Evolutionary conservation across 2,113 vertebrate genomes (phyloP).

Genomic region (Scopus umbretta): DNA sequence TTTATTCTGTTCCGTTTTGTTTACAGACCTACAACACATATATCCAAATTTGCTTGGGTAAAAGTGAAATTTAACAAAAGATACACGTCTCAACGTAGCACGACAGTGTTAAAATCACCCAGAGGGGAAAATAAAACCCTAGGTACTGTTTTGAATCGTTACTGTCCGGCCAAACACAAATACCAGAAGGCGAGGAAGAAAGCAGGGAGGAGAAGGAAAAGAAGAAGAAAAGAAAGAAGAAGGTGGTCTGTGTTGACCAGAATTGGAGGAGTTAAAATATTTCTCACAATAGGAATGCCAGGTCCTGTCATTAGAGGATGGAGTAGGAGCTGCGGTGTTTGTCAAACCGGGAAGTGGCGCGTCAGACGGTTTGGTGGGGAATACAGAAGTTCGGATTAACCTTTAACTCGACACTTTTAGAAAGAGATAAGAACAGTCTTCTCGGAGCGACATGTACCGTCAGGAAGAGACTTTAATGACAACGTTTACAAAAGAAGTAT

Average conservation of each 20-base stretch:
- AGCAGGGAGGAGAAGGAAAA: background rate
- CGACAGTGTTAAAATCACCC: slow-evolving; percentile 59
- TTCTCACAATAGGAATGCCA: slow-evolving; percentile 65
- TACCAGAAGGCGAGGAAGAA: background rate
- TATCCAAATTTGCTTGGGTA: slow-evolving; percentile 52
- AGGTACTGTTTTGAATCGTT: slow-evolving; percentile 43
- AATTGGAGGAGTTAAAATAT: slow-evolving; percentile 67
- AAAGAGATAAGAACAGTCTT: slow-evolving; percentile 41
- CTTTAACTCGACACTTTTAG: slow-evolving; percentile 56
- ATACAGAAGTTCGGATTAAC: slow-evolving; percentile 66
- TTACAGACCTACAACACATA: slow-evolving; percentile 72
- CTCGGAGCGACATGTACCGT: slow-evolving; percentile 9
- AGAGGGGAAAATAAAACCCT: slow-evolving; percentile 51
- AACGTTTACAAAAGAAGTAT: slow-evolving; percentile 66
- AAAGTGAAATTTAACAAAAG: slow-evolving; percentile 70
- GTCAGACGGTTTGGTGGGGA: slow-evolving; percentile 52
- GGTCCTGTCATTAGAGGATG: slow-evolving; percentile 63
- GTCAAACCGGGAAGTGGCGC: slow-evolving; percentile 65
- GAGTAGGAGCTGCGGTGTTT: slow-evolving; percentile 68
- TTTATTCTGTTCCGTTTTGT: slow-evolving; percentile 72
- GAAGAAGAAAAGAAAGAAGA: background rate
- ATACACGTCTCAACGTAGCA: slow-evolving; percentile 58
- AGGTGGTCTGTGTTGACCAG: slow-evolving; percentile 34
- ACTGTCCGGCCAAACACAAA: slow-evolving; percentile 63
- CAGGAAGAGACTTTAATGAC: slow-evolving; percentile 58